A percentile compares a stretch with the other conserved stretches of the same genome.
These are phyloP conservation scores for Nipponia nippon DNA, from an alignment of 2,113 vertebrate genomes.

Conservation along the genomic window DNA sequence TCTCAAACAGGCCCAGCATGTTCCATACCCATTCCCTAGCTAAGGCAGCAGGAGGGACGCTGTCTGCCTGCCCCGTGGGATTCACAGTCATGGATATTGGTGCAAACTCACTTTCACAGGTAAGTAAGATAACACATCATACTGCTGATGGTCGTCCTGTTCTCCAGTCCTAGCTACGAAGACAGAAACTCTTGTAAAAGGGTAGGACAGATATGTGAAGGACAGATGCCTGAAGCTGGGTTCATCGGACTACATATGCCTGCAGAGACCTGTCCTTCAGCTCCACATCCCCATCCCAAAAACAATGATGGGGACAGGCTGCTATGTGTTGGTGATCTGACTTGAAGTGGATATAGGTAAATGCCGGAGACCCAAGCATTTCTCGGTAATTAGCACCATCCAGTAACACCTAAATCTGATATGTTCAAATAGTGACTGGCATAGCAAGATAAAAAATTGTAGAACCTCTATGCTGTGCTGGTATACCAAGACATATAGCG, in stretches of 20 bases:
- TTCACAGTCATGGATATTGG: neutral
- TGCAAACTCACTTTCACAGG: neutral
- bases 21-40: neutral
- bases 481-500: neutral
- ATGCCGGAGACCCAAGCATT: neutral
- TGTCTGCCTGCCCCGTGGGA: neutral
- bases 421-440: neutral
- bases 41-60: neutral
- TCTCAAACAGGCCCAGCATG: neutral
- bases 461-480: neutral
- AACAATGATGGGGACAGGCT: neutral
- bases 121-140: neutral
- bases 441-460: neutral
- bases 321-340: neutral
- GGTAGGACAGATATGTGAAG: neutral
- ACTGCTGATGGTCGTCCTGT: neutral
- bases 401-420: neutral
- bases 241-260: neutral
- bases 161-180: neutral
- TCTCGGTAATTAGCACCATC: neutral
- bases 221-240: neutral
- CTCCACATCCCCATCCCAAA: neutral
- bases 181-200: neutral
- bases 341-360: neutral
- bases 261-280: neutral